phyloP scores from a whole-genome alignment of 2,888 invertebrate species.

The Drosophila neonasuta region DNA sequence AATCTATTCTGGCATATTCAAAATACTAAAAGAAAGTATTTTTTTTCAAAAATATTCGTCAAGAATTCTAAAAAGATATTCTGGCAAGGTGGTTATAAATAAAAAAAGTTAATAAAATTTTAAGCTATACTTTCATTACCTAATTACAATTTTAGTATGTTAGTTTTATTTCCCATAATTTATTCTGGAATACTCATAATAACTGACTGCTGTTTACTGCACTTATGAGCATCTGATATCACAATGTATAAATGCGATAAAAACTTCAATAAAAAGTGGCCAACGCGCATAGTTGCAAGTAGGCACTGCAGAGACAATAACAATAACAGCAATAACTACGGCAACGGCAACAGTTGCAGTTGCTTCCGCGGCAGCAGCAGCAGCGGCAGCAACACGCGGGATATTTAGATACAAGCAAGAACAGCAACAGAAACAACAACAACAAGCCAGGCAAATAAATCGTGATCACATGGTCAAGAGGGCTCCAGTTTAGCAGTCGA shows the following conservation, averaged over 20 bases:
- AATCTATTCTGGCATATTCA: no score
- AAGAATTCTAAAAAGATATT: no score
- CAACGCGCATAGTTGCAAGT: conserved; percentile 30
- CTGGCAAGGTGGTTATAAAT: no score
- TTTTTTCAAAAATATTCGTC: no score
- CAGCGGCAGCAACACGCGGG: conserved; percentile 62
- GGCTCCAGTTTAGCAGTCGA: conserved; percentile 39
- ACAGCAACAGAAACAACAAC: conserved; percentile 57
- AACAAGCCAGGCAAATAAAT: conserved; percentile 73
- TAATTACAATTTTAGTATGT: neutral
- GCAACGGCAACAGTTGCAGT: conserved; percentile 57
- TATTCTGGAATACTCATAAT: neutral
- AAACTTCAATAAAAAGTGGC: conserved; percentile 31
- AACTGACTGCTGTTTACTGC: neutral
- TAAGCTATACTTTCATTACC: no score
- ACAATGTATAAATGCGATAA: conserved; percentile 46
- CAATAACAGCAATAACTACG: conserved; percentile 32
- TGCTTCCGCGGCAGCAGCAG: conserved; percentile 60
- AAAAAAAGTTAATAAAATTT: no score
- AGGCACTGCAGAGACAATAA: conserved; percentile 35
- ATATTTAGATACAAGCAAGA: conserved; percentile 61
- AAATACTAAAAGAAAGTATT: no score
- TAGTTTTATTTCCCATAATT: neutral
- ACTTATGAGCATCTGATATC: conserved; percentile 35
- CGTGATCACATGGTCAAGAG: conserved; percentile 80